These are phyloP conservation scores for Protonemura montana DNA, from an alignment of 2,888 invertebrate genomes.

Conservation along the genomic window DNA sequence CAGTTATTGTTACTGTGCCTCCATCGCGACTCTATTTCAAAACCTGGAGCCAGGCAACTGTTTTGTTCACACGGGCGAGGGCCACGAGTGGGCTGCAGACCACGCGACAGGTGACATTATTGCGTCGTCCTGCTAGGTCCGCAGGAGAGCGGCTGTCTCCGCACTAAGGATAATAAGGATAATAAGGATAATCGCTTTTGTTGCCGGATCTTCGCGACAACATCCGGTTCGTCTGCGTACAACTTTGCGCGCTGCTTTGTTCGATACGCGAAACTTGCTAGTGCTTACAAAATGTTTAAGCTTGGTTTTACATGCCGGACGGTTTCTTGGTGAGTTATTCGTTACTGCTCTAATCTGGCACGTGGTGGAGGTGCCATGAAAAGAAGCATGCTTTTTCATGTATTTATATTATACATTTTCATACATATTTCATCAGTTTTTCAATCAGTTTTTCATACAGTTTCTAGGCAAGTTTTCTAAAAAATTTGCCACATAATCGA, in stretches of 20 bases:
- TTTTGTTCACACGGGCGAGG: not conserved
- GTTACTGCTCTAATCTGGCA: not conserved
- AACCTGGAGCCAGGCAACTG: not conserved
- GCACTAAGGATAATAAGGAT: too few species aligned
- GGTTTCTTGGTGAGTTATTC: not conserved
- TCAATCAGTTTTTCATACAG: too few species aligned
- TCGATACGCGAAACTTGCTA: not conserved
- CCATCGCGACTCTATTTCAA: too few species aligned
- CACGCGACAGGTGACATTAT: not conserved
- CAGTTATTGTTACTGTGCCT: not conserved
- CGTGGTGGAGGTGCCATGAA: not conserved
- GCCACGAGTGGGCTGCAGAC: not conserved
- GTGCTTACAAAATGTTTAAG: constrained; percentile 23
- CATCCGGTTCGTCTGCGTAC: not conserved
- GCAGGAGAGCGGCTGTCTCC: not conserved
- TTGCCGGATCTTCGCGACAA: not conserved
- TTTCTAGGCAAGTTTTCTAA: too few species aligned
- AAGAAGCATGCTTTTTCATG: not conserved
- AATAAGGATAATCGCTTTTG: not conserved
- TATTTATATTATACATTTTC: too few species aligned
- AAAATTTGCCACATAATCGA: too few species aligned
- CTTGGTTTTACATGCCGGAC: not conserved
- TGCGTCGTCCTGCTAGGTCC: not conserved
- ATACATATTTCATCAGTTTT: too few species aligned
- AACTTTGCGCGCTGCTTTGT: not conserved